Base-by-base conservation (phyloP, 2,797 vertebrate genomes). In the Argentina silus region DNA sequence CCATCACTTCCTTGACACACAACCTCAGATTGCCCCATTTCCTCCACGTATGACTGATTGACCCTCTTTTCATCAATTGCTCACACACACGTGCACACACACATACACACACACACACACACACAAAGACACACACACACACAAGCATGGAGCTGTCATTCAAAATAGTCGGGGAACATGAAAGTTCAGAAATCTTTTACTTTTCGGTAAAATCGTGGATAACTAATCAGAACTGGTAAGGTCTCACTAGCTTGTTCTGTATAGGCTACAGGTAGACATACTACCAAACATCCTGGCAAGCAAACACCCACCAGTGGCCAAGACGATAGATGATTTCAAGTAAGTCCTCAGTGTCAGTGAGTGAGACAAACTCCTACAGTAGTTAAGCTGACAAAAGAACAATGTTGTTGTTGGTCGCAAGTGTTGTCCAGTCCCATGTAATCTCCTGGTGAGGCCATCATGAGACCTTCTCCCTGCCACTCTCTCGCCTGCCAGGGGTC, bases 1-100 rank as follows among this genome's bases (percentile, higher is more conserved):
- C 92, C 89, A 93, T 93, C 92, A 93, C 90, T 86, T 88, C 78
- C 78, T 64, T 92, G 90, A 93, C 92, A 93, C 87, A 84, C 80
- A 76, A 88, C 80, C 88, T 85, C 90, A 92, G 89, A 90, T 91
- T 89, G 90, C 88, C 88, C 89, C 87, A 87, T 90, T 92, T 90
- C 88, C 90, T 89, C 86, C 86, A 83, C 86, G 72, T 88, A 88
- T 91, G 90, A 92, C 89, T 85, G 92, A 92, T 90, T 81, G 90
- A 86, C 84, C 90, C 82, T 77, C 84, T 75, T 82, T 86, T 85
- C 87, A 78, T 81, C 70, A 78, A 83, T 83, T 83, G 47, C 73
- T 64, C 12, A 21, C 14, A 53, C 51, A 17, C 27, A 55, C 67
- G 61, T 42, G 44, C 36, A 63, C 27, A 21, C 65, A 61, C 43